phyloP scores from a whole-genome alignment of 2,797 vertebrate genomes.

The Anisognathus igniventris region DNA sequence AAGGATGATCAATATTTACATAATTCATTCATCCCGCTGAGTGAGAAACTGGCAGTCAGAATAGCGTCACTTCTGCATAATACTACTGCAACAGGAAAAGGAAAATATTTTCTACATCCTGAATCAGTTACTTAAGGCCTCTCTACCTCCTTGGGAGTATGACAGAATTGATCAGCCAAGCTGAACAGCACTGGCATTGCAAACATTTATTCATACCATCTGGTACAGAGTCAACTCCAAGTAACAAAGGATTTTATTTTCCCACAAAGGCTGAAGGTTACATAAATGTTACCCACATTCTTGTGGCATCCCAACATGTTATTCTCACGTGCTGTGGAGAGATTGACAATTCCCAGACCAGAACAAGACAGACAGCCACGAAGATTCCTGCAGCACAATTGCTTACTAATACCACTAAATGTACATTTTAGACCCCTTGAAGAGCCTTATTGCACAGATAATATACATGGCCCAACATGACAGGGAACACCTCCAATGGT shows the following conservation, averaged over 20 bases:
- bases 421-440: slow-evolving; percentile 17
- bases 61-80: slow-evolving; percentile 20
- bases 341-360: slow-evolving; percentile 35
- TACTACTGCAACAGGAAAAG: slow-evolving; percentile 34
- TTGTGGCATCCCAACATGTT: slow-evolving; percentile 38
- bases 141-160: slow-evolving; percentile 51
- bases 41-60: slow-evolving; percentile 14
- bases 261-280: slow-evolving; percentile 63
- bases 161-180: slow-evolving; percentile 61
- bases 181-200: slow-evolving; percentile 59
- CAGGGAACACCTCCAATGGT: slow-evolving; percentile 21
- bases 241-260: slow-evolving; percentile 69
- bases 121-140: slow-evolving; percentile 53
- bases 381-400: slow-evolving; percentile 21
- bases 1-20: slow-evolving; percentile 25
- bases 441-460: neutral
- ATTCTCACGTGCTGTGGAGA: slow-evolving; percentile 41
- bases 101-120: slow-evolving; percentile 60
- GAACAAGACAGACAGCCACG: neutral
- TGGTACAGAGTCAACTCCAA: slow-evolving; percentile 62
- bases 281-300: slow-evolving; percentile 41
- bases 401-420: neutral
- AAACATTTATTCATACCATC: slow-evolving; percentile 67
- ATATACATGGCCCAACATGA: neutral
- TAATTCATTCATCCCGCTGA: neutral